Conservation (phyloP, 2,797 vertebrate genomes). For the Squalus acanthias region DNA sequence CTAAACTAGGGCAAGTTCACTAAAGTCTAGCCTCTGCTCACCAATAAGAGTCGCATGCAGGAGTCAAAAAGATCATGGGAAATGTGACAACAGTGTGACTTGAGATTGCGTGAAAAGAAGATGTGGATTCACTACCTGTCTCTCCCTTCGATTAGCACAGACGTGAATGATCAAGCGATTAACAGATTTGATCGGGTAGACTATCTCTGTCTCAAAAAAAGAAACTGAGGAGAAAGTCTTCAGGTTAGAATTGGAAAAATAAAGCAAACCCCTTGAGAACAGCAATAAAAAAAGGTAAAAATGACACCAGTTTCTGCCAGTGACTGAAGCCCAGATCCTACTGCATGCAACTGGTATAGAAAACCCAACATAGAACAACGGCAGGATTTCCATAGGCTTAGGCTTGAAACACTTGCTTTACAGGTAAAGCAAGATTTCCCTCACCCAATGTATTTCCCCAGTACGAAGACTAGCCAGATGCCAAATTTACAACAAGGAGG, state of each 20-base stretch:
- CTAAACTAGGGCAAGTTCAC: neutral
- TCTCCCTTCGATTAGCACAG: slow-evolving; percentile 60
- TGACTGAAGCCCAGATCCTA: slow-evolving; percentile 18
- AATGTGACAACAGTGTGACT: neutral
- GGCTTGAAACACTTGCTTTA: neutral
- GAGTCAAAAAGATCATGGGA: neutral
- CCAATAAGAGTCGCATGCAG: slow-evolving; percentile 4
- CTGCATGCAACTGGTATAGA: neutral
- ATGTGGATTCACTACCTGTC: slow-evolving; percentile 62
- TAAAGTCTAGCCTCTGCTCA: neutral
- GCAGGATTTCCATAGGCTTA: neutral
- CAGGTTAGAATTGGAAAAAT: slow-evolving; percentile 54
- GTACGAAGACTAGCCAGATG: neutral
- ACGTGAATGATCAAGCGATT: slow-evolving; percentile 61
- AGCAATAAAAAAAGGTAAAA: neutral
- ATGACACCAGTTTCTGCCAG: slow-evolving; percentile 20
- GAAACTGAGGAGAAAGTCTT: slow-evolving; percentile 60
- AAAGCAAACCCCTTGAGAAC: slow-evolving; percentile 39
- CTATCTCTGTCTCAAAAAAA: slow-evolving; percentile 64
- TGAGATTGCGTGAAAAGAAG: slow-evolving; percentile 46
- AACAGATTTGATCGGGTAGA: slow-evolving; percentile 68
- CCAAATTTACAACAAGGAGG: neutral
- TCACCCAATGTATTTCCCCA: neutral
- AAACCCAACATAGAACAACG: neutral
- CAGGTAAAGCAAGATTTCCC: neutral